A percentile compares a stretch with the other conserved stretches of the same genome.
phyloP scores from a whole-genome alignment of 2,113 vertebrate species.

The Himantopus leucocephalus region DNA sequence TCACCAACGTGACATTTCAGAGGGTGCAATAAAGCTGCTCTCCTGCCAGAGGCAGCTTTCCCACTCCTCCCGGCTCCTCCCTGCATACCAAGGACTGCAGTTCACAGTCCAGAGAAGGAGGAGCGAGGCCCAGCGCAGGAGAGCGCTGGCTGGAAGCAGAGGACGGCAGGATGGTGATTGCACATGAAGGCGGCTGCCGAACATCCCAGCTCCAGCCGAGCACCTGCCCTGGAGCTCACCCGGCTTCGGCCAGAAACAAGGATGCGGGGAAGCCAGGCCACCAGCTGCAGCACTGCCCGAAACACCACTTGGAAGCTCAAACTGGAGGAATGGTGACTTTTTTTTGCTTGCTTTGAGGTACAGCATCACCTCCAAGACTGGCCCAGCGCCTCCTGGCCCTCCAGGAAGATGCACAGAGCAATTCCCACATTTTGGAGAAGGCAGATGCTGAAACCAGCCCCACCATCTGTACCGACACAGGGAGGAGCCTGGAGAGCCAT shows the following conservation, averaged over 20 bases:
- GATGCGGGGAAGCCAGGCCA: accelerated
- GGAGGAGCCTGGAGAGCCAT: neutral
- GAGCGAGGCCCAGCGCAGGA: neutral
- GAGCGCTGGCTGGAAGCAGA: neutral
- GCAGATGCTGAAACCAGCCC: neutral
- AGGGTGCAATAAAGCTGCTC: neutral
- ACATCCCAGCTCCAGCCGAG: neutral
- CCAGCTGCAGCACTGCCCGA: accelerated
- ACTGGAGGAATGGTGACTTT: neutral
- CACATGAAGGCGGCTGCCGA: accelerated
- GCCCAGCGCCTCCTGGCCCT: neutral
- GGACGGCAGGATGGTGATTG: accelerated
- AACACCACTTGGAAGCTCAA: neutral
- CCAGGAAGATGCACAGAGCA: neutral
- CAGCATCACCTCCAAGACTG: neutral
- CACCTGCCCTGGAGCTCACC: neutral
- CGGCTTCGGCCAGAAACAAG: accelerated
- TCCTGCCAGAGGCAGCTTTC: neutral
- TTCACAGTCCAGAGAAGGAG: neutral
- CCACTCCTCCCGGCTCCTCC: neutral
- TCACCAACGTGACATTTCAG: neutral
- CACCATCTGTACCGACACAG: accelerated
- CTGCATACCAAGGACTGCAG: neutral
- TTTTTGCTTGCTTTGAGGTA: neutral
- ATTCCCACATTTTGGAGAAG: neutral